Percentiles rank a stretch among this genome's conserved stretches.
Conservation (phyloP, 2,797 vertebrate species). For the Liasis olivaceus region DNA sequence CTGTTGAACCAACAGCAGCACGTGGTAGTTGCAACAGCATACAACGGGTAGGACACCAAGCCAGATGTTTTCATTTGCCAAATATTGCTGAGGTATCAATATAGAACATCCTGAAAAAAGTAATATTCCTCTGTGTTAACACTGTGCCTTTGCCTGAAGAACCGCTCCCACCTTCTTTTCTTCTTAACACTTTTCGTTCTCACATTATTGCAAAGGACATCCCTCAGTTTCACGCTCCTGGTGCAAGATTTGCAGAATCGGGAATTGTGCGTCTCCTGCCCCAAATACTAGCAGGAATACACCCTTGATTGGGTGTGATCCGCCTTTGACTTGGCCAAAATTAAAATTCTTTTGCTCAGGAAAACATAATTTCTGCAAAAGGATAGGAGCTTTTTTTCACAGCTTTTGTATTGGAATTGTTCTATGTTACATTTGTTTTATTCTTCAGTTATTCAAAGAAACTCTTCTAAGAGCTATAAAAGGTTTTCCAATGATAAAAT, state of each 20-base stretch:
- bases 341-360: background rate
- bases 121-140: background rate
- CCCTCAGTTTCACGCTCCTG: too few species aligned
- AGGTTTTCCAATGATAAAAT: background rate
- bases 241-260: background rate
- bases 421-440: background rate
- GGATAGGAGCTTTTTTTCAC: background rate
- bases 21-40: too few species aligned
- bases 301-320: too few species aligned
- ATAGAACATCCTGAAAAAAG: background rate
- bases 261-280: background rate
- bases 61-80: background rate
- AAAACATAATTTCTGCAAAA: background rate
- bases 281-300: background rate
- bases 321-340: background rate
- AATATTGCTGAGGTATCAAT: background rate
- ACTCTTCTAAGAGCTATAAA: background rate
- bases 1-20: too few species aligned
- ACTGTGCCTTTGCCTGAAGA: background rate
- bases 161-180: background rate
- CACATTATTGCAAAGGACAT: background rate
- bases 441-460: background rate
- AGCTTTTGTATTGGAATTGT: background rate
- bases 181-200: too few species aligned
- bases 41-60: too few species aligned